Evolutionary conservation across 2,888 invertebrate species (phyloP).

Genomic region (Emmelina monodactyla): DNA sequence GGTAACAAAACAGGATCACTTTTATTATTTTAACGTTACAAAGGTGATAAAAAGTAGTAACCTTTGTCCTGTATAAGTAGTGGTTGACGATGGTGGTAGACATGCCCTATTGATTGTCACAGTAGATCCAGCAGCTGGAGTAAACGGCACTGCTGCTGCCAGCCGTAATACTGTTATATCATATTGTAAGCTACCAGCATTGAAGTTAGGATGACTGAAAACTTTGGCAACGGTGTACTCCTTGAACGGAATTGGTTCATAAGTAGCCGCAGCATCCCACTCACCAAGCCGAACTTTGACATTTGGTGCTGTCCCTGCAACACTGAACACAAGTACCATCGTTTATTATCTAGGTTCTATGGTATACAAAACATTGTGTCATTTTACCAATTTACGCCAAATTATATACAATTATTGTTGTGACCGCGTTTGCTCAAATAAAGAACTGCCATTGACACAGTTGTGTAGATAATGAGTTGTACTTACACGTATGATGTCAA

Average conservation of each 20-base stretch:
- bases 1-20: too few species aligned
- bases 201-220: conserved; percentile 71
- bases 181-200: conserved; percentile 75
- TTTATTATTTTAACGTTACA: too few species aligned
- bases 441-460: not conserved
- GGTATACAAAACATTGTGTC: too few species aligned
- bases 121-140: conserved; percentile 45
- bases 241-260: conserved; percentile 71
- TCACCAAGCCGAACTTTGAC: conserved; percentile 78
- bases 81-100: conserved; percentile 49
- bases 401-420: too few species aligned
- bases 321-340: too few species aligned
- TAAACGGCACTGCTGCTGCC: conserved; percentile 61
- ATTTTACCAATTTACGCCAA: too few species aligned
- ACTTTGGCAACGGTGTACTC: conserved; percentile 68
- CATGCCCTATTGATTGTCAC: conserved; percentile 70
- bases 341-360: too few species aligned
- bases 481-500: conserved; percentile 67
- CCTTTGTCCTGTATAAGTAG: conserved; percentile 58
- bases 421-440: too few species aligned
- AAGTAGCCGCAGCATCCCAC: conserved; percentile 73
- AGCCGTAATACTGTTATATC: conserved; percentile 83
- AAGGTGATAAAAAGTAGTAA: conserved; percentile 21
- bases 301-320: conserved; percentile 52
- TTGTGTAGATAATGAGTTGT: conserved; percentile 2